These are phyloP conservation scores for Limnephilus marmoratus DNA, from an alignment of 2,888 invertebrate species.

Conservation along the genomic window DNA sequence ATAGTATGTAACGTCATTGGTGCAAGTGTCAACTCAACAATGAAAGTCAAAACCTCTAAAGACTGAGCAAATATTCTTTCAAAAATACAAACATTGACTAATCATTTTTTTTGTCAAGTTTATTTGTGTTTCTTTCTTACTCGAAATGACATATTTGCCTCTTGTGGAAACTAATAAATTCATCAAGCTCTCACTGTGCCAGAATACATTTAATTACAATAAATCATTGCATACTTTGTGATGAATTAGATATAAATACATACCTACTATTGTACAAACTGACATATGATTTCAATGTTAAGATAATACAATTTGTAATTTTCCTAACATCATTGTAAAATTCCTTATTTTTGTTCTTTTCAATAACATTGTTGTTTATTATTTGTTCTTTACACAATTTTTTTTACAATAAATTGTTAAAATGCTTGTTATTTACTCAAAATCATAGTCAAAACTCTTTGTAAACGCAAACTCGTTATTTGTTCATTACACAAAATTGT, in stretches of 20 bases:
- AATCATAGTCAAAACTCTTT: not conserved
- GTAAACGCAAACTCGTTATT: too few relatives aligned
- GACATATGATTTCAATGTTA: not conserved
- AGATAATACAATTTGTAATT: not conserved
- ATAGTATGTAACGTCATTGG: too few relatives aligned
- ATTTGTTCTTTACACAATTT: not conserved
- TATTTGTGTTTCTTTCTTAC: not conserved
- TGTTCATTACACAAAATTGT: not conserved
- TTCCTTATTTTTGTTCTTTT: not conserved
- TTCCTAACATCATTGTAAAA: not conserved
- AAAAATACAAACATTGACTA: not conserved
- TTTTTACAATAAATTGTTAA: too few relatives aligned
- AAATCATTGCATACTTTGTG: not conserved
- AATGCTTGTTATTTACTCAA: not conserved
- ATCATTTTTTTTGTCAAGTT: not conserved
- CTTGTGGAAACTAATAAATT: constrained; percentile 2
- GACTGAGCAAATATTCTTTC: constrained; percentile 29
- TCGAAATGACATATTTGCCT: not conserved
- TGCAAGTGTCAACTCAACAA: not conserved
- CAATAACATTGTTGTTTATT: not conserved
- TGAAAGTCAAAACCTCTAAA: constrained; percentile 26
- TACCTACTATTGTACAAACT: not conserved
- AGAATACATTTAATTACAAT: not conserved
- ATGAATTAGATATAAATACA: not conserved
- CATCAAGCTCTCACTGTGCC: not conserved